Base-by-base conservation (phyloP, 2,888 invertebrate species). In the Conops quadrifasciatus region DNA sequence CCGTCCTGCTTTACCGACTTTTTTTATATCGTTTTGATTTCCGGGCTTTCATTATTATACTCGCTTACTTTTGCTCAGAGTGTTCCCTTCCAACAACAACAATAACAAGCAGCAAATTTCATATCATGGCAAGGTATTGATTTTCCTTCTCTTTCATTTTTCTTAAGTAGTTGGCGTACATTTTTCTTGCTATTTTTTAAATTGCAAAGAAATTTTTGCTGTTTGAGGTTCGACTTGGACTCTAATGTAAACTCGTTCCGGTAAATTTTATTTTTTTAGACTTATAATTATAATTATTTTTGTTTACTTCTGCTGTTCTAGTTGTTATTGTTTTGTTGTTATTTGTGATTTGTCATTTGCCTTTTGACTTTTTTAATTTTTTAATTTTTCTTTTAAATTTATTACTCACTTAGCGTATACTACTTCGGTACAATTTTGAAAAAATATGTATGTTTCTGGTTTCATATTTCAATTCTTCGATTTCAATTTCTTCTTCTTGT, bases 381-480 rank as follows among this genome's bases (percentile, higher is more conserved):
- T 21, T 13, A 36, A 16, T 24, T n/a, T n/a, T 19, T 36, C 24
- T 53, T 21, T 13, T 28, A 28, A 15, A 28, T 67, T 67, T 67
- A 67, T 67, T 9, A 30, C 60, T 60, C 60, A 67, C 60, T 67
- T 60, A 60, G 59, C 24, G 28, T 56, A 13, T 63, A 56, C 36
- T 66, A n/a, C n/a, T n/a, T n/a, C 67, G 60, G 28, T 59, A 60
- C n/a, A 47, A 59, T 59, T 53, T 67, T 49, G 30, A 67, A 45
- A 67, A 67, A 19, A 67, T 49, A n/a, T n/a, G n/a, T n/a, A 36
- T 67, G 15, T 67, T 67, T 60, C 60, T 47, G 67, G 67, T 67
- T 30, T 67, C 67, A 30, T 21, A 11, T 67, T 49, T 60, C 67
- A 60, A 2, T 19, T 24, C 19, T 19, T 21, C 3, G 28, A 26